phyloP scores from a whole-genome alignment of 2,113 vertebrate species.

The Crotalus helleri region DNA sequence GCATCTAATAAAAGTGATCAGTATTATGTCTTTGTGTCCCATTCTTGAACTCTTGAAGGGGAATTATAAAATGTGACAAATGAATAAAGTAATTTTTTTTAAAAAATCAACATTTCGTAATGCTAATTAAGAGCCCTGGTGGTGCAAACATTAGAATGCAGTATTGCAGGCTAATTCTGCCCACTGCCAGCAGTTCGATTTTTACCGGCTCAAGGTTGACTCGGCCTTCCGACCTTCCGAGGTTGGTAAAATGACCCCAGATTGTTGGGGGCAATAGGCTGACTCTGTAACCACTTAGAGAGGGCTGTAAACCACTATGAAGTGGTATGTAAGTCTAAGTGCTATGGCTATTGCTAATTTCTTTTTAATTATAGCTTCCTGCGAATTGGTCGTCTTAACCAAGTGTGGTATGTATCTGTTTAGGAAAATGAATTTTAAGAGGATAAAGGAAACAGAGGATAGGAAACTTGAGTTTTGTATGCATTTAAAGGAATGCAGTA shows the following conservation, averaged over 20 bases:
- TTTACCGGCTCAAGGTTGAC: too few species aligned
- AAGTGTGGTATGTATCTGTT: not conserved
- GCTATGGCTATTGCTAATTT: too few species aligned
- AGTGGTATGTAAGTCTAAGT: too few species aligned
- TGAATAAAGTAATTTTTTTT: not conserved
- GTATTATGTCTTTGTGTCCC: not conserved
- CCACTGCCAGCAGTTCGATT: too few species aligned
- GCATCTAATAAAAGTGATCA: not conserved
- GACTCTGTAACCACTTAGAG: too few species aligned
- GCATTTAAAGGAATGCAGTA: not conserved
- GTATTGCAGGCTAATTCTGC: too few species aligned
- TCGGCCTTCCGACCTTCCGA: too few species aligned
- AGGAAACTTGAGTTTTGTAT: not conserved
- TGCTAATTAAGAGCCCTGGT: not conserved
- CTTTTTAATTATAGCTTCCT: not conserved
- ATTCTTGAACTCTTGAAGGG: not conserved
- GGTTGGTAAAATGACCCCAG: too few species aligned
- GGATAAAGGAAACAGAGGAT: not conserved
- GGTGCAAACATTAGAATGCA: too few species aligned
- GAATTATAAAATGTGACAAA: not conserved
- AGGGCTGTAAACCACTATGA: too few species aligned
- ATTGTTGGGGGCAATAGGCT: too few species aligned
- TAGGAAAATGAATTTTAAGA: not conserved
- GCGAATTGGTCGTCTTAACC: not conserved
- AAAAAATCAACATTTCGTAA: not conserved